phyloP scores from a whole-genome alignment of 2,888 invertebrate species.

The Drosophila silvestris region DNA sequence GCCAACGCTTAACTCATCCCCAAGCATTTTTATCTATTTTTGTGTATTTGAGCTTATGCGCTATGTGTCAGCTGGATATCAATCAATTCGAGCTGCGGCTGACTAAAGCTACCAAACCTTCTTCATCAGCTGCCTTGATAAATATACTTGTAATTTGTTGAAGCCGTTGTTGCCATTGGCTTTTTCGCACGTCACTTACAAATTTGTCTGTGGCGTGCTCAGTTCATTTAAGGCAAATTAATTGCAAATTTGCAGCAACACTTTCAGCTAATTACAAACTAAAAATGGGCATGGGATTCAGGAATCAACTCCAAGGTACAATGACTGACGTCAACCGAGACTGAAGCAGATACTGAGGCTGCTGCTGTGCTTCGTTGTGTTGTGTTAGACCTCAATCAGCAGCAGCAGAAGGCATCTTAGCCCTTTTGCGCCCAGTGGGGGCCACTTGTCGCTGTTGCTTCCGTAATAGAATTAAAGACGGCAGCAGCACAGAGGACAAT shows the following conservation, averaged over 20 bases:
- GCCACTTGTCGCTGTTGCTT: constrained; percentile 80
- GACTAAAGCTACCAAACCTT: constrained; percentile 8
- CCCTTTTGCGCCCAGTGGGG: constrained; percentile 38
- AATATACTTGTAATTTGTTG: constrained; percentile 6
- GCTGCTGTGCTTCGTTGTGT: constrained; percentile 2
- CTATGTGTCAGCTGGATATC: constrained; percentile 54
- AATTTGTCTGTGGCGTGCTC: constrained; percentile 50
- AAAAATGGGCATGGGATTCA: constrained; percentile 13
- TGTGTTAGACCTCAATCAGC: constrained; percentile 40
- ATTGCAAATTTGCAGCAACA: constrained; percentile 67
- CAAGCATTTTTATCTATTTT: constrained; percentile 27
- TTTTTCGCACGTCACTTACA: constrained; percentile 60
- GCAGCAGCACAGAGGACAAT: constrained; percentile 37
- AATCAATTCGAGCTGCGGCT: constrained; percentile 58
- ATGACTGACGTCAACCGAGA: constrained; percentile 49
- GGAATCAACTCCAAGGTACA: constrained; percentile 53
- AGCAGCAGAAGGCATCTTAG: constrained; percentile 31
- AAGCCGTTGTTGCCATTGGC: constrained; percentile 26
- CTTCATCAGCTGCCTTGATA: constrained; percentile 1
- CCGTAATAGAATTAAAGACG: constrained; percentile 74
- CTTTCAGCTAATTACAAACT: constrained; percentile 64
- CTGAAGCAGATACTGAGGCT: constrained; percentile 16
- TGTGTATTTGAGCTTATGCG: constrained; percentile 33
- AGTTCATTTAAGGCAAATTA: constrained; percentile 76
- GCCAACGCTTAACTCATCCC: constrained; percentile 34